Conservation (phyloP, 92 coral and sea anemone genomes). For the Phenganax subtilis region DNA sequence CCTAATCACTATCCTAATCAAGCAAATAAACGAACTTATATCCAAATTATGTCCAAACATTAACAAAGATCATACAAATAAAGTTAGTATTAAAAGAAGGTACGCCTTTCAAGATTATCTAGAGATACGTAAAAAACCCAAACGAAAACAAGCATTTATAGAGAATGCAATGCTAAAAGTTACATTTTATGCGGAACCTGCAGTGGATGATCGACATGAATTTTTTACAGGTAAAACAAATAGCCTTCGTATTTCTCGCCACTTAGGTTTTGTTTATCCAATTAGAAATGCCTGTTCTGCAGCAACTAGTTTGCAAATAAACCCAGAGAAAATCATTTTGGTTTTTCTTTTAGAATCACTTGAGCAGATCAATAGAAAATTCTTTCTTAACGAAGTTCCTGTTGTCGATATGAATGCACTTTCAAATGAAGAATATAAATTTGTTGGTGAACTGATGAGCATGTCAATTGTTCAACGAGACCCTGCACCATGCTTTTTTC, state of each 20-base stretch:
- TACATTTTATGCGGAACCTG: neutral
- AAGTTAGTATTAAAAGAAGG: constrained; percentile 10
- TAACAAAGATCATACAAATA: constrained; percentile 16
- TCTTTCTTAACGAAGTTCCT: constrained; percentile 14
- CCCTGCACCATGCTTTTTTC: constrained; percentile 18
- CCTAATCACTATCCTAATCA: neutral
- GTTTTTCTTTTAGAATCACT: constrained; percentile 1
- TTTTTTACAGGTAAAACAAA: neutral
- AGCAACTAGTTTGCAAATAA: no score
- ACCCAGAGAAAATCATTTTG: neutral
- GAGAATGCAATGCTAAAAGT: constrained; percentile 25
- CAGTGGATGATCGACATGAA: constrained; percentile 6
- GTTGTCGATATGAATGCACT: constrained; percentile 12
- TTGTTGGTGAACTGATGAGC: constrained; percentile 20
- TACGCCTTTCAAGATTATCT: constrained; percentile 14
- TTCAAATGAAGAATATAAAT: constrained; percentile 13
- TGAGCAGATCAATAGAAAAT: constrained; percentile 1
- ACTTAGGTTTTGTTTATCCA: neutral
- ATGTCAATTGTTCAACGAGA: constrained; percentile 22
- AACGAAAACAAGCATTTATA: neutral
- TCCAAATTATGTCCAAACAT: constrained; percentile 4
- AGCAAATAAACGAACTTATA: constrained; percentile 9
- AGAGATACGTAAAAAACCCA: constrained; percentile 12
- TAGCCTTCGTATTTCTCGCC: neutral
- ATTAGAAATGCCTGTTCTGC: neutral